phyloP scores from a whole-genome alignment of 2,113 vertebrate species.

The Gallinago media region DNA sequence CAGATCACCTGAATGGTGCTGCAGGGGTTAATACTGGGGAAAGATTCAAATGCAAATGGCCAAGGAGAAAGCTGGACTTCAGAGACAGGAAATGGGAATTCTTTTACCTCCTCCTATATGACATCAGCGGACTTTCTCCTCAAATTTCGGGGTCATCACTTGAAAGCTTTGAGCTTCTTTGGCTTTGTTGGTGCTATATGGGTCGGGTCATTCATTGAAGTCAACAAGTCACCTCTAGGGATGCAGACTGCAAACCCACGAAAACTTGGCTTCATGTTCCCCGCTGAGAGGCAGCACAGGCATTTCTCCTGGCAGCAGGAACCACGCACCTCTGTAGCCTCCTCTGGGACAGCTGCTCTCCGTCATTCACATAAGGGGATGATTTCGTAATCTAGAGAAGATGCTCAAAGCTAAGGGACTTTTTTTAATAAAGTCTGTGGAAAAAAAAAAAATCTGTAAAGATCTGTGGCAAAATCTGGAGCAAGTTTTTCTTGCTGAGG shows the following conservation, averaged over 20 bases:
- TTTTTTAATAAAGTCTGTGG: neutral
- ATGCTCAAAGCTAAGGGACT: neutral
- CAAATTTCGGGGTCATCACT: neutral
- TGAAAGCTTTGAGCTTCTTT: constrained; percentile 6
- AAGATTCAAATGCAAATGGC: neutral
- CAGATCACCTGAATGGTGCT: neutral
- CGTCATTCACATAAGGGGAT: neutral
- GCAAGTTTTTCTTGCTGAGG: neutral
- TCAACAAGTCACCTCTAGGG: neutral
- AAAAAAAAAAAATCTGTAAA: neutral
- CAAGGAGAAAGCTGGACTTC: neutral
- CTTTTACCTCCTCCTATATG: neutral
- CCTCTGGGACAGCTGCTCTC: neutral
- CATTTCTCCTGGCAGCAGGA: neutral
- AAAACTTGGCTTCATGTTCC: neutral
- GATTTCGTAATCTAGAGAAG: neutral
- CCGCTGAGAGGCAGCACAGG: neutral
- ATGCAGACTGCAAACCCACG: neutral
- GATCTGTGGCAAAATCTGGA: neutral
- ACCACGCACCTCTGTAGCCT: neutral
- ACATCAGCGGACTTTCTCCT: neutral
- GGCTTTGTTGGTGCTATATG: neutral
- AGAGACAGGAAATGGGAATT: constrained; percentile 1
- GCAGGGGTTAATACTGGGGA: neutral
- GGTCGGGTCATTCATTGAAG: neutral